Base-by-base conservation (phyloP, 1,140 invertebrate species). In the Drosophila sturtevanti region DNA sequence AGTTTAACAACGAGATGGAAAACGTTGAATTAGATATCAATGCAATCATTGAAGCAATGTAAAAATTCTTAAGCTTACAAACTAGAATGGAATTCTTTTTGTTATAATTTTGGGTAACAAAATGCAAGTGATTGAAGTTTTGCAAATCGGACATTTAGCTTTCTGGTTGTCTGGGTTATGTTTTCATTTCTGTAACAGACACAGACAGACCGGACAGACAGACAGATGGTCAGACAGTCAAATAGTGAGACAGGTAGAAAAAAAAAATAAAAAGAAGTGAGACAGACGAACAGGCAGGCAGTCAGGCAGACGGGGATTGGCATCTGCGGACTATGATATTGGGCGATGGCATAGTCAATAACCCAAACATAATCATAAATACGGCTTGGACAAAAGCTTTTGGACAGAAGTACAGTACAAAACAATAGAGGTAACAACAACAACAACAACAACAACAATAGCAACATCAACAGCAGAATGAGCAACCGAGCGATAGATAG, bases 361-460 rank as follows among this genome's bases (percentile, higher is more conserved):
- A 63, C 62, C 62, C 62, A 52, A 63, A 63, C 62, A 63, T 63
- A 63, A 63, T 63, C 62, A 63, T 63, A 63, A 63, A 63, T 63
- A 63, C 54, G 24, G 54, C 62, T 54, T 63, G 62, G 21, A 68
- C 59, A 62, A 52, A 63, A 35, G 66, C 66, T 37, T 37, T 21
- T 10, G 41, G 59, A 22, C 59, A 62, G 41, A 48, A 48, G 16
- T 48, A 21, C 22, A 44, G 24, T 22, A 62, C 41, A 62, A 31
- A 62, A 62, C 66, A 62, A 52, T 59, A 62, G 51, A 41, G 59
- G 41, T n/a, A 60, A 56, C 63, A 34, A 24, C 48, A 68, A 62
- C 58, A 68, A 35, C 66, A 61, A 34, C 56, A 68, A 22, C 16
- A 41, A 34, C 24, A 60, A 5, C 63, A 62, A n/a, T 27, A 44